Percentiles rank a stretch among this genome's conserved stretches.
These are phyloP conservation scores for Limnothrissa miodon DNA, from an alignment of 2,113 vertebrate genomes.

Conservation along the genomic window DNA sequence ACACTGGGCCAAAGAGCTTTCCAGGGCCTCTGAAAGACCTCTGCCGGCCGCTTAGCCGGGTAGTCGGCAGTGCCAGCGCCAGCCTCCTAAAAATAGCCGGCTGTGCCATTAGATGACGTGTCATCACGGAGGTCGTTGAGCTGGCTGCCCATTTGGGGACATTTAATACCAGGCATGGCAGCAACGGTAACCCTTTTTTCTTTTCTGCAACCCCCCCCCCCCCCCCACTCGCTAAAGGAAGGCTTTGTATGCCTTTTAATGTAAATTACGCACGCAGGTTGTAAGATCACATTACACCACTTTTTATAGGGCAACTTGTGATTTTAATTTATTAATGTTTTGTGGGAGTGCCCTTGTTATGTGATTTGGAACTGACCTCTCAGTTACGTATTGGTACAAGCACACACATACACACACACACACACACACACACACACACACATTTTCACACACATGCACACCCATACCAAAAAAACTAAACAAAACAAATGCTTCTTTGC, in stretches of 20 bases:
- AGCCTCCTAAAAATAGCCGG: slow-evolving; percentile 63
- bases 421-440: background rate
- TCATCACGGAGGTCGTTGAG: slow-evolving; percentile 60
- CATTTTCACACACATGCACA: background rate
- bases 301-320: slow-evolving; percentile 54
- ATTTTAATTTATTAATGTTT: slow-evolving; percentile 58
- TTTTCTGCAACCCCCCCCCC: background rate
- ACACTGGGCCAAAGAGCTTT: slow-evolving; percentile 54
- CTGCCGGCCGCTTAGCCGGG: slow-evolving; percentile 38
- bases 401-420: slow-evolving; percentile 26
- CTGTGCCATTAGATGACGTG: slow-evolving; percentile 63
- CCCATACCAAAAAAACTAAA: background rate
- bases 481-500: background rate
- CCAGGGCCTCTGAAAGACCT: slow-evolving; percentile 59
- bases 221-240: slow-evolving; percentile 40
- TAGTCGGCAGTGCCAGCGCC: slow-evolving; percentile 32
- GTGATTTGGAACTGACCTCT: slow-evolving; percentile 55
- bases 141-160: slow-evolving; percentile 60
- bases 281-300: slow-evolving; percentile 45
- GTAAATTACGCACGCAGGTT: slow-evolving; percentile 50
- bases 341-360: slow-evolving; percentile 52
- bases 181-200: background rate
- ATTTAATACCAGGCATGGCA: slow-evolving; percentile 54
- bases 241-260: slow-evolving; percentile 48
- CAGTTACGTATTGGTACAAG: slow-evolving; percentile 41